Evolutionary conservation across 2,113 vertebrate genomes (phyloP), one percentile per base, ranked within the genome.

Genomic region (Leptodactylus fuscus): DNA sequence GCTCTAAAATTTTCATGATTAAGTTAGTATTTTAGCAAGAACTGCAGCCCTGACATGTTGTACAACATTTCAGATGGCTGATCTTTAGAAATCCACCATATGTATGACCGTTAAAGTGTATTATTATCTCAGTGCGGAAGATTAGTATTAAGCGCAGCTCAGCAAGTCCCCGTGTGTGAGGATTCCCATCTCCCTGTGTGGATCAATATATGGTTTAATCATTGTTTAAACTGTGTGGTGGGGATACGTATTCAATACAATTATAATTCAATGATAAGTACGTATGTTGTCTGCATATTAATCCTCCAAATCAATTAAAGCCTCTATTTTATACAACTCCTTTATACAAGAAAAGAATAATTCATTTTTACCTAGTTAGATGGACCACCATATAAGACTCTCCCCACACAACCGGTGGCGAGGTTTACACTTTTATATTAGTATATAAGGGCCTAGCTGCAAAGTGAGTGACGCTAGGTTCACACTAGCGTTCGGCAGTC

Each of bases 11-110:
- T 92, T 79, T 90, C 27, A 70, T 89, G 94, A 93, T 93, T 91
- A 93, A 94, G 92, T 89, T 88, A 89, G 92, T 92, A 92, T 93
- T 95, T 95, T 94, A 94, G 92, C 91, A 67, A 91, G 92, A 93
- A 91, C 91, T 92, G 93, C 88, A 91, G 92, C 88, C 89, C 88
- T 94, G 93, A 93, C 92, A 94, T 92, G 93, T 93, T 94, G 94
- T 94, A 93, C 93, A 94, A 94, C 94, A 93, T 92, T 93, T 91
- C 89, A 55, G 88, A 92, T 90, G 90, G 92, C 90, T 90, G 91
- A 94, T 93, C 91, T 91, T 94, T 93, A 93, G 92, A 94, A 94
- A 93, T 93, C 91, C 91, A 91, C 90, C 81, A 58, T 73, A 58
- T 51, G 81, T 71, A 73, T 58, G 49, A 74, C 69, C 69, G 81